Conservation (phyloP, 2,797 vertebrate genomes). For the Chelon auratus region DNA sequence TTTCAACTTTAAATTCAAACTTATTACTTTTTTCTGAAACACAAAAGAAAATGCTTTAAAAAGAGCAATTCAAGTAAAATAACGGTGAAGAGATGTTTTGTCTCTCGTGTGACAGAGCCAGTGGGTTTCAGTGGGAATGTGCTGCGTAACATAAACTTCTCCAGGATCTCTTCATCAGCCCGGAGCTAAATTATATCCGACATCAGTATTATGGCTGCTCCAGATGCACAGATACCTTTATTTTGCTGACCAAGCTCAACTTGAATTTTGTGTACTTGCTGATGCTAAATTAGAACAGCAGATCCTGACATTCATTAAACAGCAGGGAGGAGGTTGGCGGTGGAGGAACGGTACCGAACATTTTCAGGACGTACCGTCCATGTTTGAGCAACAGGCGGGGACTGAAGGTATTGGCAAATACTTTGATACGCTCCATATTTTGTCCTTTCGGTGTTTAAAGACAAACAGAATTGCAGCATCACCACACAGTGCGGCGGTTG, state of each 20-base stretch:
- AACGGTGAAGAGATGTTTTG: constrained; percentile 18
- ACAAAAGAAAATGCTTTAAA: constrained; percentile 3
- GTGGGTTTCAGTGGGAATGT: constrained; percentile 16
- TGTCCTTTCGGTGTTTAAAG: constrained; percentile 25
- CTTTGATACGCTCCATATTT: constrained; percentile 19
- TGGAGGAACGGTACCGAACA: neutral
- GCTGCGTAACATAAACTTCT: constrained; percentile 33
- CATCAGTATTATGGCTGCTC: constrained; percentile 30
- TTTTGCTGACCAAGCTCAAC: constrained; percentile 46
- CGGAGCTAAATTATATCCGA: constrained; percentile 47
- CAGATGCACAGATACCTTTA: constrained; percentile 42
- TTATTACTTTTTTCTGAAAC: neutral
- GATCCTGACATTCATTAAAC: constrained; percentile 19
- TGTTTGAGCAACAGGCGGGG: constrained; percentile 8
- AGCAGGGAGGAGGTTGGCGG: neutral
- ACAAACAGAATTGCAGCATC: constrained; percentile 52
- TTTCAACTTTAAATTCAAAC: constrained; percentile 12
- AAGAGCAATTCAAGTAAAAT: constrained; percentile 13
- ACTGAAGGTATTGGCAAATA: constrained; percentile 23
- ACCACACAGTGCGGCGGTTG: constrained; percentile 8
- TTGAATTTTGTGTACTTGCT: constrained; percentile 41
- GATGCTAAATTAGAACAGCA: constrained; percentile 47
- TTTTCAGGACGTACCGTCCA: neutral
- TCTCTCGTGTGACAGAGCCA: constrained; percentile 7
- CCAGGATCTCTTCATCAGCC: constrained; percentile 18